Evolutionary conservation across 2,888 invertebrate species (phyloP).

Genomic region (Rhopalosiphum nymphaeae): DNA sequence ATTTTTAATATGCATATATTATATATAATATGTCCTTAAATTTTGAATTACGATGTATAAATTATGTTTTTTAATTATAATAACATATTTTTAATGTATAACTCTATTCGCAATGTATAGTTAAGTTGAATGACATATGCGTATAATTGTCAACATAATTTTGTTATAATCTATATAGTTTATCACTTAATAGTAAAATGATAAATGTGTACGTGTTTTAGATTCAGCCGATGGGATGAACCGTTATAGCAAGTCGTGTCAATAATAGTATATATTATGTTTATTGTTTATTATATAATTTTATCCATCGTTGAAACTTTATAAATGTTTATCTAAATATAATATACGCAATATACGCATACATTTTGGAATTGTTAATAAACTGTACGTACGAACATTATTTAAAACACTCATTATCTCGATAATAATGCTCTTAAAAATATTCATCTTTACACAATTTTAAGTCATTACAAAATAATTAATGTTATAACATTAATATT

Average conservation of each 20-base stretch:
- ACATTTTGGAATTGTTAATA: not conserved
- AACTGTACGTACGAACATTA: not conserved
- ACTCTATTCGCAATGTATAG: not conserved
- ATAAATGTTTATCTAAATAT: not conserved
- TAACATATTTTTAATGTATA: not conserved
- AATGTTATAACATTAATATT: too few relatives aligned
- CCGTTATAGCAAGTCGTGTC: not conserved
- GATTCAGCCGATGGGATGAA: not conserved
- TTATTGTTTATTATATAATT: constrained; percentile 2
- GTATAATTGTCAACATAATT: not conserved
- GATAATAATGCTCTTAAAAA: not conserved
- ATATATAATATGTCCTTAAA: too few relatives aligned
- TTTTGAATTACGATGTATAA: not conserved
- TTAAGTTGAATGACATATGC: not conserved
- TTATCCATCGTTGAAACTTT: not conserved
- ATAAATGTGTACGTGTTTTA: not conserved
- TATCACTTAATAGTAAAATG: not conserved
- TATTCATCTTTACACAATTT: not conserved
- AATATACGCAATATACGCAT: not conserved
- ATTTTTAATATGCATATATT: too few relatives aligned
- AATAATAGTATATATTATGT: not conserved
- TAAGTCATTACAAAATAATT: not conserved
- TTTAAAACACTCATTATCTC: not conserved
- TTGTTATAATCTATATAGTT: not conserved
- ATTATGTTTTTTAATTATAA: not conserved